A percentile compares a stretch with the other conserved stretches of the same genome.
These are phyloP conservation scores for Vulpes ferrilata DNA, from an alignment of 2,113 vertebrate species.

Conservation along the genomic window DNA sequence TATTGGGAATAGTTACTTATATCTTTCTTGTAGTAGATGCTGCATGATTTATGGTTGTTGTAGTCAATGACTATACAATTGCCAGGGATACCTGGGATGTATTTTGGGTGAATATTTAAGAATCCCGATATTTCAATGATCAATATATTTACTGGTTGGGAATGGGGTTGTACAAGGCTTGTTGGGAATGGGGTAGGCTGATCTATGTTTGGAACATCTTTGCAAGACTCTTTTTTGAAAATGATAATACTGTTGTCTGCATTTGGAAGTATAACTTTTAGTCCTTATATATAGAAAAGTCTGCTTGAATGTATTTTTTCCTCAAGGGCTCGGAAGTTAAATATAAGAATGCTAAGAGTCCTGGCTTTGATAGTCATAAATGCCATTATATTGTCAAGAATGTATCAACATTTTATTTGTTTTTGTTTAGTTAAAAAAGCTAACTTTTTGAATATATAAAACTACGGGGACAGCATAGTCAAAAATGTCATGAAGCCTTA, in stretches of 20 bases:
- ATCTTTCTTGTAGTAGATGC: not conserved
- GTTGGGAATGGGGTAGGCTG: not conserved
- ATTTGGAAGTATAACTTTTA: constrained; percentile 24
- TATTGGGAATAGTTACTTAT: not conserved
- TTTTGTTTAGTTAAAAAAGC: constrained; percentile 20
- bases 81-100: not conserved
- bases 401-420: not conserved
- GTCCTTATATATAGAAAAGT: not conserved
- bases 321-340: not conserved
- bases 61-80: not conserved
- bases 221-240: not conserved
- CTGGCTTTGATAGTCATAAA: not conserved
- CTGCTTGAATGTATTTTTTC: constrained; percentile 1
- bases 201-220: not conserved
- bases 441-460: not conserved
- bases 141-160: not conserved
- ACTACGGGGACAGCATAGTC: not conserved
- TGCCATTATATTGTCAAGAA: constrained; percentile 10
- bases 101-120: not conserved
- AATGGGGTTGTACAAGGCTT: not conserved
- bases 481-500: not conserved
- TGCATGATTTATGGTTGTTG: not conserved
- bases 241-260: not conserved
- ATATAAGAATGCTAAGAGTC: not conserved
- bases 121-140: not conserved